Evolutionary conservation across 2,888 invertebrate genomes (phyloP).

Genomic region (Gymnosoma rotundatum): DNA sequence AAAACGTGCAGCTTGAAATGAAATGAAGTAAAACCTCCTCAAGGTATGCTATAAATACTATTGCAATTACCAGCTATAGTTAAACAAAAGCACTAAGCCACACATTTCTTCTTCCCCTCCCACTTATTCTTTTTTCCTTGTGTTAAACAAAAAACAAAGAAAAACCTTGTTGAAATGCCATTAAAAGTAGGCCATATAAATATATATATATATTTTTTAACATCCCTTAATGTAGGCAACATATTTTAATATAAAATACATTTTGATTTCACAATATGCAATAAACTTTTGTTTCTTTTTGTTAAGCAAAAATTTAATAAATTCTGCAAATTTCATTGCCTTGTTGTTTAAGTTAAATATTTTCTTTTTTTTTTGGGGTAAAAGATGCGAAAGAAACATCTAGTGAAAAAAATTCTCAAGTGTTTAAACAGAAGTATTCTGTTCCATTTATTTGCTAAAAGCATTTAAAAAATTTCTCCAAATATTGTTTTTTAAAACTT

Average conservation of each 20-base stretch:
- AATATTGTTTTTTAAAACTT: no score
- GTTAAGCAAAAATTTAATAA: no score
- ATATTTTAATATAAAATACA: conserved; percentile 2
- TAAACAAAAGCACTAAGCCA: neutral
- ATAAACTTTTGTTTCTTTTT: no score
- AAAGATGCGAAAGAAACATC: no score
- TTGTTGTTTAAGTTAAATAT: no score
- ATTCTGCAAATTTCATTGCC: no score
- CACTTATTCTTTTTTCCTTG: neutral
- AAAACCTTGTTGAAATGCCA: neutral
- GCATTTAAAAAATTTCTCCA: no score
- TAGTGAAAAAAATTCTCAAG: no score
- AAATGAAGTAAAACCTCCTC: neutral
- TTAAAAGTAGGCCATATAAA: neutral
- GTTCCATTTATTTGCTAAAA: no score
- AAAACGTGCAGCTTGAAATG: neutral
- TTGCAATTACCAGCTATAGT: neutral
- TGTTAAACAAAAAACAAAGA: neutral
- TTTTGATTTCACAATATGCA: neutral
- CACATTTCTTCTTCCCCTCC: neutral
- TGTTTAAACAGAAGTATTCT: no score
- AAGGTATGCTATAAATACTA: conserved; percentile 6
- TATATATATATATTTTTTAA: neutral
- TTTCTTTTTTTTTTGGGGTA: no score
- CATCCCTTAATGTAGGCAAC: neutral